Evolutionary conservation across 2,888 invertebrate genomes (phyloP).

Genomic region (Ectemnius cavifrons): DNA sequence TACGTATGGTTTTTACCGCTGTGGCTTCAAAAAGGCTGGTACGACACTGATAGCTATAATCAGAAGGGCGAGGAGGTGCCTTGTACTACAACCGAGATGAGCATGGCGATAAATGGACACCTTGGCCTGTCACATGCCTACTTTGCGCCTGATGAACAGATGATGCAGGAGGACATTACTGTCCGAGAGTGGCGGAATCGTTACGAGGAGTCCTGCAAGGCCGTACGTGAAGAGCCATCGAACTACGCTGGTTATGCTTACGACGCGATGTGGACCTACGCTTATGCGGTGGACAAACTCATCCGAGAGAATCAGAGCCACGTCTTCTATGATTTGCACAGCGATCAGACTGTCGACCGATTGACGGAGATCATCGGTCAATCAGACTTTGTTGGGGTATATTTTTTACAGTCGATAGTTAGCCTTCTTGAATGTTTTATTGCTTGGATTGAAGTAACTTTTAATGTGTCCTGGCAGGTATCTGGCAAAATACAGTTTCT

Average conservation of each 20-base stretch:
- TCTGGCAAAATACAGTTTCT: slow-evolving; percentile 86
- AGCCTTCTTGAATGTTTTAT: not conserved
- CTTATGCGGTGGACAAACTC: slow-evolving; percentile 84
- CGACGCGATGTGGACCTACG: slow-evolving; percentile 91
- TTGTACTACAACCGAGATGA: slow-evolving; percentile 83
- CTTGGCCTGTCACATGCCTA: slow-evolving; percentile 85
- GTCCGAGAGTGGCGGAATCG: slow-evolving; percentile 82
- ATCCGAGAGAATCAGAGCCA: slow-evolving; percentile 82
- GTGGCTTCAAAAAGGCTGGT: slow-evolving; percentile 84
- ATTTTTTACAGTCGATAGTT: slow-evolving; percentile 6
- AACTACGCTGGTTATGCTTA: slow-evolving; percentile 88
- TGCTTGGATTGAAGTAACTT: not conserved
- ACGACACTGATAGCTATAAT: slow-evolving; percentile 80
- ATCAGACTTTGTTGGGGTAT: slow-evolving; percentile 85
- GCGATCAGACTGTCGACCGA: slow-evolving; percentile 80
- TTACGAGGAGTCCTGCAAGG: slow-evolving; percentile 73
- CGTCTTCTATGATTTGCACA: slow-evolving; percentile 79
- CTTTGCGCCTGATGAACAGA: slow-evolving; percentile 81
- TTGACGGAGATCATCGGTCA: slow-evolving; percentile 82
- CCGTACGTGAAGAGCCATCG: slow-evolving; percentile 76
- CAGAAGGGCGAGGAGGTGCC: slow-evolving; percentile 77
- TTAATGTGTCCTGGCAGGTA: slow-evolving; percentile 54
- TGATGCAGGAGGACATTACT: slow-evolving; percentile 84
- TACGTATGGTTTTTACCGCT: slow-evolving; percentile 93
- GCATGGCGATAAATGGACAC: slow-evolving; percentile 85